Evolutionary conservation across 92 coral and sea anemone species (phyloP).

Genomic region (Heteractis magnifica): DNA sequence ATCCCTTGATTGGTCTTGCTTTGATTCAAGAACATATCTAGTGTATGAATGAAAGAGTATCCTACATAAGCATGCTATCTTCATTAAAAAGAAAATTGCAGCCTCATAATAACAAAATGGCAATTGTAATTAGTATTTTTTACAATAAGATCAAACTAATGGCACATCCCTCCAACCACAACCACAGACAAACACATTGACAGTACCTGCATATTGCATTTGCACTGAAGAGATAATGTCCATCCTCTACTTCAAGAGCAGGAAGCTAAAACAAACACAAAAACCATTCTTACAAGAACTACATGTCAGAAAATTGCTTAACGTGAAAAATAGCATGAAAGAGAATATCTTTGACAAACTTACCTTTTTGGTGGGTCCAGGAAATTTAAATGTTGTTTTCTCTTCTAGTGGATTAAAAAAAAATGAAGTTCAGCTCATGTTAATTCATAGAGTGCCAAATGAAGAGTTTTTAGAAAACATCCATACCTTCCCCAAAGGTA

Average conservation of each 20-base stretch:
- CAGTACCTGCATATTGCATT: slow-evolving; percentile 96
- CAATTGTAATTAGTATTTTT: too few species aligned
- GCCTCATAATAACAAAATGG: too few species aligned
- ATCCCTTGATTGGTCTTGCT: slow-evolving; percentile 23
- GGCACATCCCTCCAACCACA: neutral
- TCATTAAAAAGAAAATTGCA: too few species aligned
- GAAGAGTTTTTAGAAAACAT: too few species aligned
- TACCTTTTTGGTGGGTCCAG: slow-evolving; percentile 50
- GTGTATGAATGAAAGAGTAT: neutral
- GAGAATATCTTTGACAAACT: neutral
- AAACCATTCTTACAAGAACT: neutral
- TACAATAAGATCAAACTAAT: too few species aligned
- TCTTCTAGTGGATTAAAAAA: slow-evolving; percentile 24
- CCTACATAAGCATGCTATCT: too few species aligned
- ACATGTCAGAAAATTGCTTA: neutral
- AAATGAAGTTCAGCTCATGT: too few species aligned
- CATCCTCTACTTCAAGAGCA: slow-evolving; percentile 73
- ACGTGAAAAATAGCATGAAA: neutral
- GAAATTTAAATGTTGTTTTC: slow-evolving; percentile 32
- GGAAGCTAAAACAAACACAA: slow-evolving; percentile 62
- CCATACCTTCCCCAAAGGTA: too few species aligned
- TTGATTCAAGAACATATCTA: slow-evolving; percentile 73
- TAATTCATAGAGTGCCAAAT: too few species aligned
- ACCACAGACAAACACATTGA: neutral
- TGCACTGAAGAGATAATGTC: slow-evolving; percentile 74